phyloP scores from a whole-genome alignment of 2,797 vertebrate genomes.

The Carduelis carduelis region DNA sequence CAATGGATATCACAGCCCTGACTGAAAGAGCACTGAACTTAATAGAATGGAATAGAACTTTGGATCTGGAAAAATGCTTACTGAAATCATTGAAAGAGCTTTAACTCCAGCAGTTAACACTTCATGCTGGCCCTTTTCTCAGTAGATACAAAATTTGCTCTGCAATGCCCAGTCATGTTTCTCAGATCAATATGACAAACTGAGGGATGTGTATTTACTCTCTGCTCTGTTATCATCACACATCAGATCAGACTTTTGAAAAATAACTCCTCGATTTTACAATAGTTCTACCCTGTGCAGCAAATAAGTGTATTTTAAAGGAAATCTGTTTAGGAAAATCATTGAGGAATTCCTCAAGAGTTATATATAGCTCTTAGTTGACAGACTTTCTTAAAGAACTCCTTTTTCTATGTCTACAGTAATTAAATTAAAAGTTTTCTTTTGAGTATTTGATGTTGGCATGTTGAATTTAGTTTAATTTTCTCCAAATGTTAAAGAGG shows the following conservation, averaged over 20 bases:
- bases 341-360: slow-evolving; percentile 56
- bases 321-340: slow-evolving; percentile 60
- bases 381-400: slow-evolving; percentile 52
- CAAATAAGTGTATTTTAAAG: slow-evolving; percentile 52
- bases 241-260: slow-evolving; percentile 8
- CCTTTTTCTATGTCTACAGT: slow-evolving; percentile 42
- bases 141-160: background rate
- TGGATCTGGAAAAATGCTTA: slow-evolving; percentile 24
- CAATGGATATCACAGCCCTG: background rate
- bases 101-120: slow-evolving; percentile 3
- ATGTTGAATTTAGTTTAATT: slow-evolving; percentile 57
- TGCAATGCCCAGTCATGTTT: slow-evolving; percentile 6
- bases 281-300: slow-evolving; percentile 4
- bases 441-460: slow-evolving; percentile 56
- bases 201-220: background rate
- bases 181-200: slow-evolving; percentile 27
- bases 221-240: slow-evolving; percentile 8
- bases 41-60: background rate
- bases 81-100: slow-evolving; percentile 8
- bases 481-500: slow-evolving; percentile 61
- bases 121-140: background rate
- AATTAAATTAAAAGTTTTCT: slow-evolving; percentile 61
- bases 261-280: slow-evolving; percentile 59
- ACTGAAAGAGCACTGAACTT: background rate
- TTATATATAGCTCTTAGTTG: slow-evolving; percentile 55